Evolutionary conservation across 2,888 invertebrate species (phyloP), one percentile per base, ranked within the genome.

Genomic region (Parnassius mnemosyne): DNA sequence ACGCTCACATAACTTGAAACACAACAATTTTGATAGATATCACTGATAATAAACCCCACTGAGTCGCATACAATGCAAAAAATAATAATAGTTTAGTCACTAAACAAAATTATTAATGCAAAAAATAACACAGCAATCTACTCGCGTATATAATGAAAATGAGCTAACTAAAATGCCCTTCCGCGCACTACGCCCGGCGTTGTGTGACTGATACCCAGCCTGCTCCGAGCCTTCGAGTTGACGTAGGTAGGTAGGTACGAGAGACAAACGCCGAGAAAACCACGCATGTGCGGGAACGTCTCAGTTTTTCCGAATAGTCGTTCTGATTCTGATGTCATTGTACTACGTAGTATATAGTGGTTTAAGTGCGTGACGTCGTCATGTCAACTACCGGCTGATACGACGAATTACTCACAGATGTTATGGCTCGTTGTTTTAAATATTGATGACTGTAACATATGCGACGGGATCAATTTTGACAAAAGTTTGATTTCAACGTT

Each of bases 231-330:
- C 57, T 60, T 69, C 69, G 72, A 73, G 73, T 71, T 71, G 74
- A 74, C 80, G 76, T 73, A 69, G 74, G 71, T 69, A 72, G 20
- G 20, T 20, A 20, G 16, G 16, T 72, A 73, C 72, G 73, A 73
- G 75, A 76, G 72, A 74, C 75, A 72, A 77, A 61, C 49, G 75
- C 81, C 81, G 78, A 78, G 80, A 74, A 79, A 80, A 83, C 82
- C 77, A 85, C 89, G 89, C 89, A 89, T 87, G 49, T 49, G 88
- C 87, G 75, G 75, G 75, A 77, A 81, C 80, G 80, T 78, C 80
- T 79, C 73, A 79, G 81, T 70, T 84, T 87, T 85, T 83, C 83
- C 81, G 70, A 77, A 74, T 76, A 73, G 77, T 74, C 73, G 70
- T 66, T 67, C 66, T 79, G 77, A 81, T 66, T 67, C 66, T 79